Evolutionary conservation across 2,113 vertebrate species (phyloP).

Genomic region (Rynchops niger): DNA sequence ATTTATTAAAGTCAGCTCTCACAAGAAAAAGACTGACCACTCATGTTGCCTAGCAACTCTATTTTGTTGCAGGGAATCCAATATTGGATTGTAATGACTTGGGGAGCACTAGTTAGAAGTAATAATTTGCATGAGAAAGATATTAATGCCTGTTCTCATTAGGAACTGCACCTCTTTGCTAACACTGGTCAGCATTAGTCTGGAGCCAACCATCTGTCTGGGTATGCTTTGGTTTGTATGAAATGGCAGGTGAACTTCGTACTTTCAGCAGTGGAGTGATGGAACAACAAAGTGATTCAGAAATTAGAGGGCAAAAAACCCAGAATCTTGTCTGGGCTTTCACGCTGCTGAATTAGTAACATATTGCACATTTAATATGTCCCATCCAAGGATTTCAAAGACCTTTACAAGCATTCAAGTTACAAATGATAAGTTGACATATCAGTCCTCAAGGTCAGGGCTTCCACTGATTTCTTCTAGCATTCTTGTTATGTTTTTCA

Average conservation of each 20-base stretch:
- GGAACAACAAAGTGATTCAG: background rate
- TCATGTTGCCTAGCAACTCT: constrained; percentile 70
- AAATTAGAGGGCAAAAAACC: background rate
- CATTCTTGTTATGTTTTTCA: background rate
- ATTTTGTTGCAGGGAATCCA: constrained; percentile 51
- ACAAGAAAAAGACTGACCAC: constrained; percentile 46
- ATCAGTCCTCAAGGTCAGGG: background rate
- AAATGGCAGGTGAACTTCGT: constrained; percentile 12
- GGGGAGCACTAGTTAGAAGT: constrained; percentile 35
- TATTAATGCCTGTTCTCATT: constrained; percentile 53
- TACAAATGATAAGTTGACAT: background rate
- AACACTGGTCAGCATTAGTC: constrained; percentile 44
- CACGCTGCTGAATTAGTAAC: background rate
- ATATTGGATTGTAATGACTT: constrained; percentile 25
- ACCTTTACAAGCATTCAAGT: background rate
- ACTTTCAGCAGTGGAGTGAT: background rate
- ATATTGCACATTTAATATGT: background rate
- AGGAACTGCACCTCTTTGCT: constrained; percentile 47
- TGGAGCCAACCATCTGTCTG: constrained; percentile 20
- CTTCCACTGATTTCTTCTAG: background rate
- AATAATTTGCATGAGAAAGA: constrained; percentile 70
- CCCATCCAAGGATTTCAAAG: background rate
- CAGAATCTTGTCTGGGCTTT: background rate
- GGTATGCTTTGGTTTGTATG: constrained; percentile 16
- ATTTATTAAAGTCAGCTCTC: constrained; percentile 29